phyloP scores from a whole-genome alignment of 2,797 vertebrate species.

The Acanthis flammea region DNA sequence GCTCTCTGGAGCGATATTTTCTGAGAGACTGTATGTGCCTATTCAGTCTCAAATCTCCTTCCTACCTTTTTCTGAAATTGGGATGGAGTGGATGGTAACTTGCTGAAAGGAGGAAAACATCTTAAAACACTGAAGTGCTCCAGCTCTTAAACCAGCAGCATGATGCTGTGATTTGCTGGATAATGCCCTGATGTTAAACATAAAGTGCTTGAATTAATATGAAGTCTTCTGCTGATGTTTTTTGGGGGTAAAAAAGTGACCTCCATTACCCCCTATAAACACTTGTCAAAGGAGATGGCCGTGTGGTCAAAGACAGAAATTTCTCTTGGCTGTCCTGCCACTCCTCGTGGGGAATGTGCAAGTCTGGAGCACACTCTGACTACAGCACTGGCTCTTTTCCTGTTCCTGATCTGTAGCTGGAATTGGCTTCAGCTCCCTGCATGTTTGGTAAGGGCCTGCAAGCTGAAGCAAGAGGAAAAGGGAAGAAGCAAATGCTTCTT shows the following conservation, averaged over 20 bases:
- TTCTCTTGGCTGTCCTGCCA: background rate
- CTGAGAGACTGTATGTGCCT: background rate
- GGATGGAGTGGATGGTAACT: background rate
- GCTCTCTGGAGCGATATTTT: background rate
- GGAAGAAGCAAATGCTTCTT: background rate
- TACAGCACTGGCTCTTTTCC: background rate
- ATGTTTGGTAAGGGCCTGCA: background rate
- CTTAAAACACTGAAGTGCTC: background rate
- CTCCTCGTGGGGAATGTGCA: accelerated
- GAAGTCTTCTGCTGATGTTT: background rate
- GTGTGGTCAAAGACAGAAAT: background rate
- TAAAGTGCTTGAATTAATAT: background rate
- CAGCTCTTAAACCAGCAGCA: background rate
- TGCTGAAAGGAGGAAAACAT: background rate
- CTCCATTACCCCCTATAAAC: background rate
- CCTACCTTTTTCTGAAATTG: background rate
- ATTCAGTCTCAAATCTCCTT: background rate
- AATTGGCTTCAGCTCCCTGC: background rate
- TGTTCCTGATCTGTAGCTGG: background rate
- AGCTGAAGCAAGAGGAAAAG: background rate
- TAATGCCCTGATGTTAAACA: background rate
- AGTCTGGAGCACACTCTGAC: background rate
- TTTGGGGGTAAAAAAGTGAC: background rate
- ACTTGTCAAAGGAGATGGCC: background rate
- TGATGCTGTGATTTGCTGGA: background rate